Evolutionary conservation across 1,140 invertebrate species (phyloP), one percentile per base, ranked within the genome.

Genomic region (Caenorhabditis inopinata): DNA sequence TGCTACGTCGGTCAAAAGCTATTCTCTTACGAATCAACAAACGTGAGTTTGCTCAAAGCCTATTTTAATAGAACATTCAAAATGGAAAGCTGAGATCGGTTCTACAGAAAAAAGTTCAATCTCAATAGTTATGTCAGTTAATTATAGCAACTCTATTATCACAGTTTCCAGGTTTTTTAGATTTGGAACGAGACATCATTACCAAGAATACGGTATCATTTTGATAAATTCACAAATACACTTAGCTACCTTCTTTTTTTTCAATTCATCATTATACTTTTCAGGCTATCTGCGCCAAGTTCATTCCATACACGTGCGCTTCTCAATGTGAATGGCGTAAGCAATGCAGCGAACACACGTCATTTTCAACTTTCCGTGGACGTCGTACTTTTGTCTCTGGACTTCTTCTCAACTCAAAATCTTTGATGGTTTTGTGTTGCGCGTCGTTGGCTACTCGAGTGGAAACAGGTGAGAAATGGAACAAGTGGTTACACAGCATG

Each of bases 1-100:
- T 83, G 82, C 58, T 77, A 83, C n/a, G 76, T 83, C 14, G 82
- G 82, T 14, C 82, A 81, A 58, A 82, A 82, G 38, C 48, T 83
- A 16, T 83, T 83, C 32, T 76, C 62, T 1, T 74, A 74, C 18
- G 82, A 81, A 38, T 38, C 47, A 1, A 81, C 78, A 25, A 83
- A 82, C 35, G 82, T 83, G 42, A 42, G 73, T n/a, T n/a, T n/a
- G n/a, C n/a, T n/a, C n/a, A n/a, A n/a, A n/a, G n/a, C n/a, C n/a
- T n/a, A n/a, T n/a, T n/a, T n/a, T n/a, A n/a, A n/a, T n/a, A n/a
- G n/a, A n/a, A n/a, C n/a, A n/a, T n/a, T n/a, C n/a, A n/a, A n/a
- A n/a, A n/a, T n/a, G n/a, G n/a, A n/a, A n/a, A n/a, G n/a, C n/a
- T n/a, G n/a, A n/a, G n/a, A n/a, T n/a, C n/a, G n/a, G n/a, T n/a